Conservation (phyloP, 2,888 invertebrate genomes). For the Chrysolina oricalcia region DNA sequence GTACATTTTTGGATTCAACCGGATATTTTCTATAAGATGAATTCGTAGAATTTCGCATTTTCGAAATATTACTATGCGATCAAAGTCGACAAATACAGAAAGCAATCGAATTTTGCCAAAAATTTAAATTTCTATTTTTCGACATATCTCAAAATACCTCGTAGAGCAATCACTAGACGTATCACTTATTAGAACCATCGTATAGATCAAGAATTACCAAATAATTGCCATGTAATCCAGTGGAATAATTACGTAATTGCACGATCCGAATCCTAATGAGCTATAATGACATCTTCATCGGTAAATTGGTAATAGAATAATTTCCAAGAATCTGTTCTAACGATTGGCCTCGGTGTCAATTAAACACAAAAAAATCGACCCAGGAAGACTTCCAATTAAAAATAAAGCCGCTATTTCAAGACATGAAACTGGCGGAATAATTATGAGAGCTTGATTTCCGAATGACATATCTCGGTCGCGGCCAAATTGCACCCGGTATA, state of each 20-base stretch:
- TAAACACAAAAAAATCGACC: not conserved
- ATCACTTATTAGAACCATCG: no score
- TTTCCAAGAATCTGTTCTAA: not conserved
- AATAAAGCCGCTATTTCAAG: not conserved
- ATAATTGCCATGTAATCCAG: not conserved
- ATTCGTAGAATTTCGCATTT: no score
- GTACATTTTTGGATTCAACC: no score
- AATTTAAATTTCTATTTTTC: no score
- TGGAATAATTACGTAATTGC: not conserved
- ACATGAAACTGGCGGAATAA: not conserved
- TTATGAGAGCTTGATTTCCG: not conserved
- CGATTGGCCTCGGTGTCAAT: not conserved
- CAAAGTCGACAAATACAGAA: no score
- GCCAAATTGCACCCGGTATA: not conserved
- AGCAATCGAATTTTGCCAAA: no score
- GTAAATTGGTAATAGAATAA: conserved; percentile 2
- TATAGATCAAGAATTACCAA: not conserved
- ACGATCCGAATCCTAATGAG: not conserved
- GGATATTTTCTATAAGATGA: no score
- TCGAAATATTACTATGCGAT: no score
- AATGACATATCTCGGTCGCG: conserved; percentile 2
- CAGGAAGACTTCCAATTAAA: not conserved
- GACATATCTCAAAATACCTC: no score
- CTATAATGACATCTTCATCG: not conserved
- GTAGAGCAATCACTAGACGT: no score